These are phyloP conservation scores for Hirtodrosophila duncani DNA, from an alignment of 2,888 invertebrate genomes.

Conservation along the genomic window DNA sequence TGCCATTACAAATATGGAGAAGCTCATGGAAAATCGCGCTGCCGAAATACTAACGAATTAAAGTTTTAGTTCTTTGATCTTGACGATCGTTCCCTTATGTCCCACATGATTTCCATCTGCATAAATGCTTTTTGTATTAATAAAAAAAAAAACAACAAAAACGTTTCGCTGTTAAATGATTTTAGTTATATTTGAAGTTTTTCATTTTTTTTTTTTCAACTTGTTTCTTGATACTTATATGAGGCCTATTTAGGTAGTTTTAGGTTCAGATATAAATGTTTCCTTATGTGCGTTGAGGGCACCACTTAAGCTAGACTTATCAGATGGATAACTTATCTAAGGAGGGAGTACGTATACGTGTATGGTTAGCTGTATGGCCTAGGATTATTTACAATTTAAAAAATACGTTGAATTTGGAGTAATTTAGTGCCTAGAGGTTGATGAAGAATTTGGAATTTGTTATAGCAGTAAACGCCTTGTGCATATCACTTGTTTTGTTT, in stretches of 20 bases:
- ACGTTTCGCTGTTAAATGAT: not conserved
- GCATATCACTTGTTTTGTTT: conserved; percentile 19
- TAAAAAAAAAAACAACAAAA: conserved; percentile 4
- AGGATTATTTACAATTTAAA: conserved; percentile 45
- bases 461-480: conserved; percentile 16
- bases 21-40: conserved; percentile 78
- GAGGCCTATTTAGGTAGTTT: too few relatives aligned
- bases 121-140: conserved; percentile 55
- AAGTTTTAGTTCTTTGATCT: conserved; percentile 36
- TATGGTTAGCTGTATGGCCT: conserved; percentile 16
- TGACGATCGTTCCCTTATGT: conserved; percentile 1
- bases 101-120: conserved; percentile 41
- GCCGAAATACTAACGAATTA: conserved; percentile 78
- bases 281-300: conserved; percentile 13
- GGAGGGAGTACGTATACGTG: conserved; percentile 25
- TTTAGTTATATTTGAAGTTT: conserved; percentile 7
- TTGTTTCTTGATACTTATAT: conserved; percentile 2
- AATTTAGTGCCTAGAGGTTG: conserved; percentile 34
- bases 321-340: conserved; percentile 38
- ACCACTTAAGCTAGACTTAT: conserved; percentile 28
- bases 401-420: conserved; percentile 50
- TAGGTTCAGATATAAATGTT: too few relatives aligned
- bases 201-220: conserved; percentile 1
- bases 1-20: conserved; percentile 78
- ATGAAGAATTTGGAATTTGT: conserved; percentile 32